phyloP scores from a whole-genome alignment of 2,888 invertebrate genomes.

The Caenorhabditis sp. region DNA sequence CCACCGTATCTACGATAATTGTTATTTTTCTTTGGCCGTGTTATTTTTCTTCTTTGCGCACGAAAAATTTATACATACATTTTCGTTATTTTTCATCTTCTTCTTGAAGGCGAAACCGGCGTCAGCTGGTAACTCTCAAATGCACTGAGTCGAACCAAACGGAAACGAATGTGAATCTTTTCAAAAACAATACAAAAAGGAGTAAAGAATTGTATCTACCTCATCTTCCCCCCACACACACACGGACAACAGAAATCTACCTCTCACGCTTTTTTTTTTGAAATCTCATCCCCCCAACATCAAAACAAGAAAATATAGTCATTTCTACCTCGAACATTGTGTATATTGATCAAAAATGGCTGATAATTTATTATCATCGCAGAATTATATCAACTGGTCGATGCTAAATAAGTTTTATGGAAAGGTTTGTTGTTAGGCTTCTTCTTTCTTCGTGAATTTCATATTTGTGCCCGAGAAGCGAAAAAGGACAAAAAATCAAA shows the following conservation, averaged over 20 bases:
- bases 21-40: neutral
- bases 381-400: slow-evolving; percentile 59
- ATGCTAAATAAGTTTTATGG: slow-evolving; percentile 58
- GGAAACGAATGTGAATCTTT: slow-evolving; percentile 1
- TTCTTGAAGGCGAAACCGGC: neutral
- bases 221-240: neutral
- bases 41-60: neutral
- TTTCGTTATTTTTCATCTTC: neutral
- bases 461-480: no score
- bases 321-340: neutral
- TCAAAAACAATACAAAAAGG: neutral
- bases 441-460: neutral
- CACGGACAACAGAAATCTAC: no score
- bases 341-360: slow-evolving; percentile 22
- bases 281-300: neutral
- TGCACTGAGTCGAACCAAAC: neutral
- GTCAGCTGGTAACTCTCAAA: neutral
- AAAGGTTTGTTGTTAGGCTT: slow-evolving; percentile 23
- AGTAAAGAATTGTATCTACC: neutral
- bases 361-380: slow-evolving; percentile 52
- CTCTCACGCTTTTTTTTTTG: neutral
- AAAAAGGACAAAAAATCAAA: neutral
- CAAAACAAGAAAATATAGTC: no score
- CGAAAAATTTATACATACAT: neutral
- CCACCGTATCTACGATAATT: neutral